These are phyloP conservation scores for Acrossocheilus wenchowensis DNA, from an alignment of 2,797 vertebrate genomes.

Conservation along the genomic window DNA sequence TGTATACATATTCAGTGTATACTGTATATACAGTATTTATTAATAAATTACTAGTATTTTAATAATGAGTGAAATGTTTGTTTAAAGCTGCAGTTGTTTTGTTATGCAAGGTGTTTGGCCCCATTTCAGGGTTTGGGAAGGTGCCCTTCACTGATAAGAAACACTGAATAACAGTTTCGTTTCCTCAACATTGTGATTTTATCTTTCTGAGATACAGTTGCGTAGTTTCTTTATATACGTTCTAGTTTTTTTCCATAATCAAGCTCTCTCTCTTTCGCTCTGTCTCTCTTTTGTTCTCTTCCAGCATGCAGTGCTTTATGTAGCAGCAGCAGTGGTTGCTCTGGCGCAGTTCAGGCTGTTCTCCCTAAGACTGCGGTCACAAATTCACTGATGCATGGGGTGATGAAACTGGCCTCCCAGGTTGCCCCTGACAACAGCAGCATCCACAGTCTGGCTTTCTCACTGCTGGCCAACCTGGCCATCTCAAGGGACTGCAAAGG, in stretches of 20 bases:
- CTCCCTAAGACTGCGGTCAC: conserved; percentile 71
- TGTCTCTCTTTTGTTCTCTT: conserved; percentile 28
- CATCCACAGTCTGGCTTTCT: conserved; percentile 84
- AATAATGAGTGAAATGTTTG: not conserved
- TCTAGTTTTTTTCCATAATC: not conserved
- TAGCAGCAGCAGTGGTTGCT: conserved; percentile 64
- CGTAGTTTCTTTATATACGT: not conserved
- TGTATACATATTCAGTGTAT: not conserved
- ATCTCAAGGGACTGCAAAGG: conserved; percentile 90
- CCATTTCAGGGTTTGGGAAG: not conserved
- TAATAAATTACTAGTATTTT: not conserved
- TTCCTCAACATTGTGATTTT: not conserved
- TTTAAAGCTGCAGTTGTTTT: not conserved
- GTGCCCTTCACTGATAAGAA: not conserved
- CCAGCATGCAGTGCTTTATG: conserved; percentile 91
- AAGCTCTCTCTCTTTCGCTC: not conserved
- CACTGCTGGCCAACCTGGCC: conserved; percentile 88
- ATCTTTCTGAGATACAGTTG: not conserved
- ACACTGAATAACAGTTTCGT: not conserved
- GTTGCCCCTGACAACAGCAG: conserved; percentile 77
- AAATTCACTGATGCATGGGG: conserved; percentile 84
- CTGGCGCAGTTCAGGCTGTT: conserved; percentile 67
- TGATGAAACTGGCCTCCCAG: conserved; percentile 88
- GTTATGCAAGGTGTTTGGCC: not conserved
- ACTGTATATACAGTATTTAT: not conserved